Evolutionary conservation across 2,888 invertebrate genomes (phyloP), one percentile per base, ranked within the genome.

Genomic region (Drosophila melanosoma): DNA sequence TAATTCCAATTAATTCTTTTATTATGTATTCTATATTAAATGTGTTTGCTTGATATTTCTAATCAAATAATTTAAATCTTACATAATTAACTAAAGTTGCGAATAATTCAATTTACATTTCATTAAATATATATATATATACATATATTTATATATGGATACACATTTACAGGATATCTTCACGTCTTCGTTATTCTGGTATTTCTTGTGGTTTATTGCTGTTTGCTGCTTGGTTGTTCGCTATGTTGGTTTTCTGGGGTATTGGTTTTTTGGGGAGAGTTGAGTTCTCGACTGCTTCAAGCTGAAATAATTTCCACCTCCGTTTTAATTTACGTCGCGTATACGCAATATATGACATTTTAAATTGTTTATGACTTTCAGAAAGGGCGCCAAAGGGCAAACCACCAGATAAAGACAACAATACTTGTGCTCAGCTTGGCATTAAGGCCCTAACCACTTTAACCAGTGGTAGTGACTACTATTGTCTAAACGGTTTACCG

Each of bases 331-430:
- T 86, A 76, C 89, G 61, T 79, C 73, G 80, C 90, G 77, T 83
- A 86, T 82, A 78, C 85, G 88, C 85, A 80, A 76, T 87, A 63
- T 87, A 90, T 83, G 89, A 76, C 80, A 86, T 89, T 87, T 87
- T 90, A 87, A 87, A 87, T 90, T 87, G 90, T 87, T 87, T 90
- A 90, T 83, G 90, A 76, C 79, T 62, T 70, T 59, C 71, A 70
- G 54, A 76, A 79, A 72, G 79, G 71, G 62, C 71, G 70, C 69
- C 79, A 74, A 76, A 70, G 69, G 67, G 73, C 71, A 69, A 66
- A 63, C 69, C 65, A 45, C 59, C 45, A 48, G 66, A 76, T 81
- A 66, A 79, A 79, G 65, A 76, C 69, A 74, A 80, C 70, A 68
- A 54, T 57, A 51, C 35, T 33, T 32, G 29, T 52, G 54, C 26